Percentiles rank a stretch among this genome's conserved stretches.
Conservation (phyloP, 2,113 vertebrate genomes). For the Tautogolabrus adspersus region DNA sequence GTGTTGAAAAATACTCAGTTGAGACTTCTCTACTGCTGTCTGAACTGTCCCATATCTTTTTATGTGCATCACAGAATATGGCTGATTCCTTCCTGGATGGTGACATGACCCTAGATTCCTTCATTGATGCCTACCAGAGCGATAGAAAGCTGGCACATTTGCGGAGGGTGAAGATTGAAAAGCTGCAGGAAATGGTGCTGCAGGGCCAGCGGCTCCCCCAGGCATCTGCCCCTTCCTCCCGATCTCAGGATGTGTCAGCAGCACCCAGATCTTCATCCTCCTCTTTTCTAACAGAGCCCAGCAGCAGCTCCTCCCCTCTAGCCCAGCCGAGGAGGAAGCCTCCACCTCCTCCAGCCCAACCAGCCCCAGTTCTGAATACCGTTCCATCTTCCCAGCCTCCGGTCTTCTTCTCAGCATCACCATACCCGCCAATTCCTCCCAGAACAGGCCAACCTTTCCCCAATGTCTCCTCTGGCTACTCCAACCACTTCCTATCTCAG, state of each 20-base stretch:
- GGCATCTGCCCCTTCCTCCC: conserved; percentile 58
- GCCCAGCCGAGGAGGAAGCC: conserved; percentile 87
- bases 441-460: conserved; percentile 83
- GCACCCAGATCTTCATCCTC: conserved; percentile 55
- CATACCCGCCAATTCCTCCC: conserved; percentile 90
- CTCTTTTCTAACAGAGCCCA: conserved; percentile 67
- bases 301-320: conserved; percentile 71
- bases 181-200: conserved; percentile 96
- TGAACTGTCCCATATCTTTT: neutral
- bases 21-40: neutral
- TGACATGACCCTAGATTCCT: conserved; percentile 89
- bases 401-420: conserved; percentile 81
- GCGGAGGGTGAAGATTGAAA: conserved; percentile 95
- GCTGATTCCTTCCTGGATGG: conserved; percentile 95
- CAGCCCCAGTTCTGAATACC: conserved; percentile 77
- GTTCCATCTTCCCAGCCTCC: conserved; percentile 75
- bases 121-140: conserved; percentile 92
- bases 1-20: too few relatives aligned
- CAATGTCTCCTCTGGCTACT: conserved; percentile 81
- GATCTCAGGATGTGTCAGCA: conserved; percentile 65
- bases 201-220: conserved; percentile 87
- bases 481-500: conserved; percentile 83
- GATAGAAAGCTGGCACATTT: conserved; percentile 93
- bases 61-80: conserved; percentile 88
- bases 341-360: conserved; percentile 84